Base-by-base conservation (phyloP, 2,888 invertebrate genomes). In the Heliconius aoede region DNA sequence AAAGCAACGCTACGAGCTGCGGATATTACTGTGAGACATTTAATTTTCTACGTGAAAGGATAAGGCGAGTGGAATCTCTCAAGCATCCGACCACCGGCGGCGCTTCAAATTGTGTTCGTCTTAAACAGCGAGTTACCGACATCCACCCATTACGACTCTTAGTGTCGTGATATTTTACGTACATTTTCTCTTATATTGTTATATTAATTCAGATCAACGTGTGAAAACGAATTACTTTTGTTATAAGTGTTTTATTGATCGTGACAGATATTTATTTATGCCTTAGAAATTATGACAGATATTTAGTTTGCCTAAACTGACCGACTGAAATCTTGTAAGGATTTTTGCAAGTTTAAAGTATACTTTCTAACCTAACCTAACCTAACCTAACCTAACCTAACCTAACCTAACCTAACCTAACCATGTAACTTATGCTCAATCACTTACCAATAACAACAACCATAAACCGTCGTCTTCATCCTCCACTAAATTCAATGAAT, bases 21-120 rank as follows among this genome's bases (percentile, higher is more conserved):
- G 91, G 93, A 93, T 92, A 92, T 92, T 90, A 90, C 92, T 86
- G 87, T 86, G 89, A 91, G 93, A 94, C 93, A 90, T 94, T 93
- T 94, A 94, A 94, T 94, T 94, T 94, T 94, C 94, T 93, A 93
- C 94, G 93, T 94, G 94, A 90, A 94, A 90, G 92, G 92, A 93
- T 92, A 93, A 93, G 91, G 90, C 90, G 86, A 88, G 88, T 85
- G 86, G 90, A 90, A 89, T 91, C 90, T 90, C 89, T 90, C 86
- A 85, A 88, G 88, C 87, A 87, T 89, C 89, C 89, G 87, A 28
- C 67, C 62, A 46, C 30, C 28, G 40, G 67, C 58, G 58, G 87
- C 81, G 84, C 83, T 84, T 87, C 88, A 87, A 91, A 91, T 91
- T 90, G 90, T 89, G 85, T 83, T 58, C 55, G 58, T 60, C 60